phyloP scores from a whole-genome alignment of 2,113 vertebrate species.

The Poecilia latipinna region DNA sequence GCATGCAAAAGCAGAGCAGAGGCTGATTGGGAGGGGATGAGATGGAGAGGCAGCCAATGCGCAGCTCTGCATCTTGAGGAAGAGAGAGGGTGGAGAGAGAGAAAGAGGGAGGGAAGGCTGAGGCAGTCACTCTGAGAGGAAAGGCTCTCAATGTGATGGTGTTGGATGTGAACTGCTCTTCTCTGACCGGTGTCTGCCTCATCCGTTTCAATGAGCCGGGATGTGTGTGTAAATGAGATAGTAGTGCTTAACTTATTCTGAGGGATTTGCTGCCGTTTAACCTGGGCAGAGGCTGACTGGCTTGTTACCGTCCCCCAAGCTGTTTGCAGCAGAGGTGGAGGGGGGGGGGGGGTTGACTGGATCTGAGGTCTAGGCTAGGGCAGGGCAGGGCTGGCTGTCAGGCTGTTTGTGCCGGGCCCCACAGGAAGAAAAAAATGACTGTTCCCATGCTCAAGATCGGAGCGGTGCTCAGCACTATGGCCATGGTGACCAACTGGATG shows the following conservation, averaged over 20 bases:
- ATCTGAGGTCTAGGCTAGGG: slow-evolving; percentile 61
- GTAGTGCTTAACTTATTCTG: slow-evolving; percentile 47
- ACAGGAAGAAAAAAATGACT: slow-evolving; percentile 80
- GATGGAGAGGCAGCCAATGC: slow-evolving; percentile 77
- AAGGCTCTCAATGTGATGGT: slow-evolving; percentile 73
- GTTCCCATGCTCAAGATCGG: slow-evolving; percentile 90
- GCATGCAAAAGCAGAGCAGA: slow-evolving; percentile 25
- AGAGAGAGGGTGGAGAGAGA: slow-evolving; percentile 51
- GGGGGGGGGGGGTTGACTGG: slow-evolving; percentile 31
- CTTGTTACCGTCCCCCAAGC: slow-evolving; percentile 34
- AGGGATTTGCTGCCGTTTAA: slow-evolving; percentile 44
- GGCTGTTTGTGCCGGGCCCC: slow-evolving; percentile 66
- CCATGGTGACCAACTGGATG: slow-evolving; percentile 95
- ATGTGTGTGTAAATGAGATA: slow-evolving; percentile 43
- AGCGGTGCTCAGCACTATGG: slow-evolving; percentile 93
- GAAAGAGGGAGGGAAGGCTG: slow-evolving; percentile 46
- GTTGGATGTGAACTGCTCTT: slow-evolving; percentile 73
- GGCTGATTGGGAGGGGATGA: slow-evolving; percentile 67
- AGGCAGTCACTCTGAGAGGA: slow-evolving; percentile 74
- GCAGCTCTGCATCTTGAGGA: slow-evolving; percentile 77
- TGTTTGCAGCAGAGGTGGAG: slow-evolving; percentile 37
- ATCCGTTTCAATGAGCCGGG: slow-evolving; percentile 45
- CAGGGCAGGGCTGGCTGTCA: slow-evolving; percentile 64
- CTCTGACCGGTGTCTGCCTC: slow-evolving; percentile 47
- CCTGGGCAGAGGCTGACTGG: slow-evolving; percentile 56